Evolutionary conservation across 2,888 invertebrate species (phyloP), one percentile per base, ranked within the genome.

Genomic region (Rotaria macrura): DNA sequence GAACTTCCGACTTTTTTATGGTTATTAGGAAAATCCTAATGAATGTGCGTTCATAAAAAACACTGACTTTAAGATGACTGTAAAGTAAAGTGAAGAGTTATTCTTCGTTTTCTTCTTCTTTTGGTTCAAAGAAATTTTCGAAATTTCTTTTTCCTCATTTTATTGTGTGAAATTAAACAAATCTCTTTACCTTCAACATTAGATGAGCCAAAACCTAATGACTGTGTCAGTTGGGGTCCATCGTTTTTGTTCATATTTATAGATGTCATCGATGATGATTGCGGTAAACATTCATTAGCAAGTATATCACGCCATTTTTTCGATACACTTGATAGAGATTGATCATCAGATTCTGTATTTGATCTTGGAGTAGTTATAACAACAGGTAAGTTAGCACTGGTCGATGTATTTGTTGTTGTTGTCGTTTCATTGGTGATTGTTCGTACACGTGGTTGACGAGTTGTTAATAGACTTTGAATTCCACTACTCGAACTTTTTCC

Each of bases 401-500:
- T 34, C 25, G 65, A 38, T 34, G 65, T 65, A 38, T 72, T n/a
- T 23, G 20, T 52, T 52, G 52, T 79, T n/a, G 79, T 79, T 34
- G 65, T 65, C n/a, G 43, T 79, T 43, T 79, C 79, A 79, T 79
- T 79, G 25, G 79, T 79, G 10, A 79, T 79, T 43, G 79, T 79
- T 79, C 79, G 25, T 4, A 79, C 43, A 79, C 79, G 79, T 79
- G 79, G 43, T 79, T 43, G 79, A 14, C 65, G 65, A 34, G 65
- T 65, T 65, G 65, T 34, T 65, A 65, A 65, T n/a, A 79, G 14
- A 79, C 79, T 79, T 79, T 43, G 43, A 79, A 79, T 79, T 40
- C 79, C 79, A 43, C 79, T 79, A 79, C 79, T 79, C n/a, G 79
- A 79, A 79, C 79, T 79, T 79, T 43, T 79, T 29, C 65, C 65